Evolutionary conservation across 2,888 invertebrate genomes (phyloP), one percentile per base, ranked within the genome.

Genomic region (Branchellion lobata): DNA sequence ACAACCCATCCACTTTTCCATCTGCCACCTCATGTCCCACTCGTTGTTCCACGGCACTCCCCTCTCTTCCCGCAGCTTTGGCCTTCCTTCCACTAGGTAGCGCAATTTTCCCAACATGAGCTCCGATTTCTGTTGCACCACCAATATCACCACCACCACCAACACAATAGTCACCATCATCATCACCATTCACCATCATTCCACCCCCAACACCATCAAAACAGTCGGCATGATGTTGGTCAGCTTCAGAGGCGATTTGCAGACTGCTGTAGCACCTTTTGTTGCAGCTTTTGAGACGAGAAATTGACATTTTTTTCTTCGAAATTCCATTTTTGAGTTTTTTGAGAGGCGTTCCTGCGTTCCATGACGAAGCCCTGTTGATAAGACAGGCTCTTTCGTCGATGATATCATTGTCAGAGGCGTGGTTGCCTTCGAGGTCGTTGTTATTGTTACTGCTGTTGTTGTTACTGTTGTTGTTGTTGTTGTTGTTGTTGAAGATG

Each of bases 351-450:
- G 27, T 77, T 57, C 77, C 77, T 21, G 61, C 57, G 33, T 77
- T 77, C 77, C 77, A 77, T 1, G 77, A 77, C 5, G 65, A 53
- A 24, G 77, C 77, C 65, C 77, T 77, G 77, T 77, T 77, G 24
- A 77, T 77, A n/a, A 65, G 53, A 36, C 31, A 65, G 24, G 53
- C 61, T 5, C n/a, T 18, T 33, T 31, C 34, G 14, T 31, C 69
- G 34, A 27, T 69, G 21, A 29, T n/a, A 21, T 27, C 5, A 18
- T 31, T 57, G 51, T 47, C 51, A 8, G n/a, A n/a, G 2, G 40
- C 27, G 1, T 27, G 11, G 24, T 27, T 14, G 14, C 14, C 14
- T 5, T 14, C 14, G 8, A 40, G 40, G 14, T 14, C 11, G 21
- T 18, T 51, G 14, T 40, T 14, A 5, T 14, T 40, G 40, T 40